These are phyloP conservation scores for Aculops lycopersici DNA, from an alignment of 1,140 invertebrate genomes.

Conservation along the genomic window DNA sequence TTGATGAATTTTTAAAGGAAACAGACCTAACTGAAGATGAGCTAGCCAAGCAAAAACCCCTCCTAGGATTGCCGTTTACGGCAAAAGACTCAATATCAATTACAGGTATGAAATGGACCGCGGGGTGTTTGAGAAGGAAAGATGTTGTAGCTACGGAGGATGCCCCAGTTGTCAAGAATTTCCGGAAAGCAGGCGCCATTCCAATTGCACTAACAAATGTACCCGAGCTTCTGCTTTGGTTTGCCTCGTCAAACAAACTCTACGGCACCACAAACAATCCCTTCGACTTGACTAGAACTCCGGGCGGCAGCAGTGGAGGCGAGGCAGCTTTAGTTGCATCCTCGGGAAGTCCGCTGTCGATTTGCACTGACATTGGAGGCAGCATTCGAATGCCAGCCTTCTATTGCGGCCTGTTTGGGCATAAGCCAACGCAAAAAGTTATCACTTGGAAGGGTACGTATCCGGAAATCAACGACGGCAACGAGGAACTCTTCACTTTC, in stretches of 20 bases:
- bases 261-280: slow-evolving; percentile 6
- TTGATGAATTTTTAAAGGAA: slow-evolving; percentile 10
- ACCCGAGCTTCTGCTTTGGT: slow-evolving; percentile 45
- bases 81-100: slow-evolving; percentile 9
- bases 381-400: slow-evolving; percentile 76
- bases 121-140: slow-evolving; percentile 12
- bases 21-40: slow-evolving; percentile 2
- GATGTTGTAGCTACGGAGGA: slow-evolving; percentile 26
- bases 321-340: slow-evolving; percentile 28
- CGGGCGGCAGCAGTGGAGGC: slow-evolving; percentile 9
- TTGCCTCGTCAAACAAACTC: slow-evolving; percentile 19
- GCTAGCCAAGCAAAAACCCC: slow-evolving; percentile 8
- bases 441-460: slow-evolving; percentile 1
- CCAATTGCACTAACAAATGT: slow-evolving; percentile 41
- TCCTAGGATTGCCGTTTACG: slow-evolving; percentile 11
- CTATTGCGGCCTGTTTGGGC: slow-evolving; percentile 80
- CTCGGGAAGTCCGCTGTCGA: slow-evolving; percentile 42
- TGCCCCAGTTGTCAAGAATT: slow-evolving; percentile 26
- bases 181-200: slow-evolving; percentile 36
- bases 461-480: neutral
- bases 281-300: slow-evolving; percentile 4
- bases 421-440: slow-evolving; percentile 43
- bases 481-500: slow-evolving; percentile 26
- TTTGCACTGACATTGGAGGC: slow-evolving; percentile 80
- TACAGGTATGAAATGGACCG: slow-evolving; percentile 4